Evolutionary conservation across 2,888 invertebrate species (phyloP).

Genomic region (Willowsia nigromaculata): DNA sequence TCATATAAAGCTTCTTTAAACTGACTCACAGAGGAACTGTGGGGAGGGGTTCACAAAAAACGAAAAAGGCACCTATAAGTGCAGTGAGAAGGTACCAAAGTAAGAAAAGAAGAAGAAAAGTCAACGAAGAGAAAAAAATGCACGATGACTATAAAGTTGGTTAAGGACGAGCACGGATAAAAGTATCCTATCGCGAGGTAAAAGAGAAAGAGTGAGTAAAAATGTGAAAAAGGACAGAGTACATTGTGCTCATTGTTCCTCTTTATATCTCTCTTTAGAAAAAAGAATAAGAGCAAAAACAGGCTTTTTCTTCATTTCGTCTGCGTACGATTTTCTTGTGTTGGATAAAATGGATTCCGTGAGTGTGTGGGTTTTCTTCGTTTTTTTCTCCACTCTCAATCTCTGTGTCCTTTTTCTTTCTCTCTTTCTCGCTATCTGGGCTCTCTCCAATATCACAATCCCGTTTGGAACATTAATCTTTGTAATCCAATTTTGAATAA

Average conservation of each 20-base stretch:
- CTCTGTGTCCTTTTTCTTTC: neutral
- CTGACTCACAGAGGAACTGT: too few relatives aligned
- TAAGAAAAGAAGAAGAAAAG: neutral
- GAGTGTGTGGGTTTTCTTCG: neutral
- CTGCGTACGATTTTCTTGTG: neutral
- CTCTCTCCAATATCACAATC: neutral
- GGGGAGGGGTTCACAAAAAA: too few relatives aligned
- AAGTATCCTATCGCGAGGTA: constrained; percentile 24
- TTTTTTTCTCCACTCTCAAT: neutral
- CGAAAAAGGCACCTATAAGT: too few relatives aligned
- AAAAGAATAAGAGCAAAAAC: constrained; percentile 6
- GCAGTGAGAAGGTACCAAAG: too few relatives aligned
- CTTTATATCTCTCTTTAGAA: constrained; percentile 1
- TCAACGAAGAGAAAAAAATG: neutral
- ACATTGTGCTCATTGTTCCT: constrained; percentile 39
- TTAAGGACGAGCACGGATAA: constrained; percentile 1
- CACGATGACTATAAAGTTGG: neutral
- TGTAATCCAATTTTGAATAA: constrained; percentile 47
- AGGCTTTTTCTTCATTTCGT: constrained; percentile 1
- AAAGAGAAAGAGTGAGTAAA: neutral
- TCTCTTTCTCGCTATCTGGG: neutral
- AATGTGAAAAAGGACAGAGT: constrained; percentile 1
- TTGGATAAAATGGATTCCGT: neutral
- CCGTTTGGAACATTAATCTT: constrained; percentile 37
- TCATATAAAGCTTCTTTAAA: too few relatives aligned